Conservation (phyloP, 2,113 vertebrate species). For the Arizona elegans region DNA sequence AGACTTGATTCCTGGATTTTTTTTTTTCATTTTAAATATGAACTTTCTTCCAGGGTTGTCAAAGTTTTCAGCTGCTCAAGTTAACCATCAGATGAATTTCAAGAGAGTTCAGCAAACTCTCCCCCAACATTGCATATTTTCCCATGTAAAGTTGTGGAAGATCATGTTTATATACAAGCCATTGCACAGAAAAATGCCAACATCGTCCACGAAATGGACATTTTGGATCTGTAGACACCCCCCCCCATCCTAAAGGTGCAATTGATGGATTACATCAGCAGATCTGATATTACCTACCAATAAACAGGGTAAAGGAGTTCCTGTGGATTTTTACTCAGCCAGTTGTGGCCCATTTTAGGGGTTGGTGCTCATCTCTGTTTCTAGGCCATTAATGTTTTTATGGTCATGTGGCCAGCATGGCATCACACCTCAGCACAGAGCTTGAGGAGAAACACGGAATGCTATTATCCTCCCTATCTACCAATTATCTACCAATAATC, state of each 20-base stretch:
- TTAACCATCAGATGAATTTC: neutral
- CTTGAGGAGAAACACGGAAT: neutral
- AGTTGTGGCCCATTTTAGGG: neutral
- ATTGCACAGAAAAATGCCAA: no score
- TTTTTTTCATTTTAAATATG: neutral
- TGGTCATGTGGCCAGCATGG: neutral
- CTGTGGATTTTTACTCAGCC: neutral
- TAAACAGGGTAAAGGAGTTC: neutral
- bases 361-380: neutral
- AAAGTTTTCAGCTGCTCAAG: neutral
- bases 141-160: neutral
- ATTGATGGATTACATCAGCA: neutral
- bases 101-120: neutral
- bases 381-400: neutral
- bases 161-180: neutral
- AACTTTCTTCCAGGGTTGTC: neutral
- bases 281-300: neutral
- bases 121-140: neutral
- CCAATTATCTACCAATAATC: neutral
- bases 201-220: no score
- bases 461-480: neutral
- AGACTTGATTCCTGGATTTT: neutral
- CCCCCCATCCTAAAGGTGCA: neutral
- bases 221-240: no score
- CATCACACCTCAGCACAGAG: neutral